These are phyloP conservation scores for Dermochelys coriacea DNA, from an alignment of 2,797 vertebrate species.

Conservation along the genomic window DNA sequence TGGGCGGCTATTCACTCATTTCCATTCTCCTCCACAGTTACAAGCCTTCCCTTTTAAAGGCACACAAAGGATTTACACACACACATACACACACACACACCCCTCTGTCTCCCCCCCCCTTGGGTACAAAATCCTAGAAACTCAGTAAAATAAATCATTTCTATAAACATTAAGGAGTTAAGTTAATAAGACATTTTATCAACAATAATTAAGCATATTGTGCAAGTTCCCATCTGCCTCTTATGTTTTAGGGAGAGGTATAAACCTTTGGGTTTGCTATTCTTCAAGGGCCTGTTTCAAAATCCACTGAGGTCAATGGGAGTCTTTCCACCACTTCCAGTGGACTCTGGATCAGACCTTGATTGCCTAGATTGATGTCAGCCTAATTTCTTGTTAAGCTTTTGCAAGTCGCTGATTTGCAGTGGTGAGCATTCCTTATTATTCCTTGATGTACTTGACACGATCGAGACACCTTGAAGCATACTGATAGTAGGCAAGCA, in stretches of 20 bases:
- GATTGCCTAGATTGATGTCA: background rate
- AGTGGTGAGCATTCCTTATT: background rate
- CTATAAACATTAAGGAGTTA: background rate
- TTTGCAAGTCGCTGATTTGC: background rate
- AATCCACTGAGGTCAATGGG: background rate
- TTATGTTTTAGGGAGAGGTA: background rate
- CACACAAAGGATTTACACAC: accelerated
- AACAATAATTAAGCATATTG: background rate
- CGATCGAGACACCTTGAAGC: background rate
- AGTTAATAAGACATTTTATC: background rate
- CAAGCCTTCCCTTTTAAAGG: background rate
- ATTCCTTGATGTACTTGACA: background rate
- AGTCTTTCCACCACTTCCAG: background rate
- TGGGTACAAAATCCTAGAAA: background rate
- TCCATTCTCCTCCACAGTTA: background rate
- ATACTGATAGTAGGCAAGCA: background rate
- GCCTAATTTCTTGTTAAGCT: background rate
- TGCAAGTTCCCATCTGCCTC: background rate
- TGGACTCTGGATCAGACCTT: background rate
- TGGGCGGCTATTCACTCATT: background rate
- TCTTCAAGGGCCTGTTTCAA: background rate
- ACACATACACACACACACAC: background rate
- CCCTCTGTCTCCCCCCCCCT: background rate
- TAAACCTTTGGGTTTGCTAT: background rate
- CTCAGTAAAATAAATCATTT: accelerated